Evolutionary conservation across 2,797 vertebrate species (phyloP).

Genomic region (Lateolabrax maculatus): DNA sequence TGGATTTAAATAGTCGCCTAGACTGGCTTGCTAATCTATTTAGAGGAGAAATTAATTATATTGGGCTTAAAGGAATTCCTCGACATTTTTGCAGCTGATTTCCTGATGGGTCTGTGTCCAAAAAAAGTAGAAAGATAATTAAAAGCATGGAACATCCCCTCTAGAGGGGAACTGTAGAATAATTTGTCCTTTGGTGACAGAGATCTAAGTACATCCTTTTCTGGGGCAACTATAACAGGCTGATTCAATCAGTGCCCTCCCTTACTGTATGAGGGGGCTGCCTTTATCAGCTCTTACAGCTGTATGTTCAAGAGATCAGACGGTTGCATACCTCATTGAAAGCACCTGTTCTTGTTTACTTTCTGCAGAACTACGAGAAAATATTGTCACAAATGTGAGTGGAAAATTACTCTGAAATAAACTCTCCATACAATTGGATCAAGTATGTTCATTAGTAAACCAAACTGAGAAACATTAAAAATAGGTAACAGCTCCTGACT

Average conservation of each 20-base stretch:
- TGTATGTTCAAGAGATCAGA: slow-evolving; percentile 59
- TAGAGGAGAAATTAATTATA: slow-evolving; percentile 78
- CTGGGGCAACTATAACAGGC: slow-evolving; percentile 59
- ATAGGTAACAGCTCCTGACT: slow-evolving; percentile 1
- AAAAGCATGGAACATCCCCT: slow-evolving; percentile 65
- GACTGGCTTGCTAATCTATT: slow-evolving; percentile 78
- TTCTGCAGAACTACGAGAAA: slow-evolving; percentile 40
- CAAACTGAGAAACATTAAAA: background rate
- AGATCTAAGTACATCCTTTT: slow-evolving; percentile 72
- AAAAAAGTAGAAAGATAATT: slow-evolving; percentile 73
- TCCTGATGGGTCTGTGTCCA: slow-evolving; percentile 62
- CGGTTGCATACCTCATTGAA: slow-evolving; percentile 57
- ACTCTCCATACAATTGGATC: background rate
- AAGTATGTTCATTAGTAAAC: background rate
- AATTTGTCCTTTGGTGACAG: slow-evolving; percentile 74
- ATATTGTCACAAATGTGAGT: slow-evolving; percentile 12
- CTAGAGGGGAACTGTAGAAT: slow-evolving; percentile 55
- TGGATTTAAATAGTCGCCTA: slow-evolving; percentile 72
- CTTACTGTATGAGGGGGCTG: slow-evolving; percentile 44
- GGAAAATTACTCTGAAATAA: slow-evolving; percentile 11
- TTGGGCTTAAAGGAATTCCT: slow-evolving; percentile 72
- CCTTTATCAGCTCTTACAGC: slow-evolving; percentile 66
- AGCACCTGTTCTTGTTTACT: slow-evolving; percentile 39
- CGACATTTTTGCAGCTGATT: slow-evolving; percentile 68
- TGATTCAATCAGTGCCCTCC: slow-evolving; percentile 61